Conservation (phyloP, 2,888 invertebrate species). For the Hypselothyrea guttata region DNA sequence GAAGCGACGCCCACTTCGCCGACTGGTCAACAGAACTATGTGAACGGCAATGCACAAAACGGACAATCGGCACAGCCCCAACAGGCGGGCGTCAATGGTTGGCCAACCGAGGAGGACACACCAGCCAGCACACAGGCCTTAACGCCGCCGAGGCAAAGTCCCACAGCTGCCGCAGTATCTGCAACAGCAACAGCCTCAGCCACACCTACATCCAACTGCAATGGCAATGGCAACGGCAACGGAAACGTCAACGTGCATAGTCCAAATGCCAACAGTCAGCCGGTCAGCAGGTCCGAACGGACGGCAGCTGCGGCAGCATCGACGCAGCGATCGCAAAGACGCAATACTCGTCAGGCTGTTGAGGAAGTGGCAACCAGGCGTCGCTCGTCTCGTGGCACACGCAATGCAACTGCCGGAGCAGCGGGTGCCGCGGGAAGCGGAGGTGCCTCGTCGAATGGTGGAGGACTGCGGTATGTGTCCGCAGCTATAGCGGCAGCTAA, state of each 20-base stretch:
- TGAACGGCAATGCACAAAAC: slow-evolving; percentile 65
- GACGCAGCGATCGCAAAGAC: slow-evolving; percentile 75
- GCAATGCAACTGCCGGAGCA: slow-evolving; percentile 47
- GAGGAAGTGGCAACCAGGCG: slow-evolving; percentile 79
- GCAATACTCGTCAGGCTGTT: slow-evolving; percentile 62
- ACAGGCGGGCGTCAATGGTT: slow-evolving; percentile 57
- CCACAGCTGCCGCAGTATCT: slow-evolving; percentile 40
- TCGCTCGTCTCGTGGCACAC: slow-evolving; percentile 79
- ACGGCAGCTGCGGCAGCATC: slow-evolving; percentile 44
- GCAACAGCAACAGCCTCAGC: slow-evolving; percentile 23
- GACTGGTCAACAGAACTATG: slow-evolving; percentile 74
- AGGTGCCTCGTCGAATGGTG: slow-evolving; percentile 21
- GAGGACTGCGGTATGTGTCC: slow-evolving; percentile 58
- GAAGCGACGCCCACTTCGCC: slow-evolving; percentile 58
- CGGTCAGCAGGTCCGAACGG: slow-evolving; percentile 40
- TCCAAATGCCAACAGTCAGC: slow-evolving; percentile 65
- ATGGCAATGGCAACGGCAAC: slow-evolving; percentile 22
- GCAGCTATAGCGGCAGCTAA: slow-evolving; percentile 68
- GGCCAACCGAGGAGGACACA: slow-evolving; percentile 52
- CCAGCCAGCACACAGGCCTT: slow-evolving; percentile 32
- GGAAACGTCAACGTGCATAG: slow-evolving; percentile 55
- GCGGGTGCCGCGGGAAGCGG: slow-evolving; percentile 36
- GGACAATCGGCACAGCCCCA: slow-evolving; percentile 65
- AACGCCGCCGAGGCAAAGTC: slow-evolving; percentile 60
- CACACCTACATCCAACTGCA: slow-evolving; percentile 5